phyloP scores from a whole-genome alignment of 2,113 vertebrate genomes.

The Malaclemys terrapin region DNA sequence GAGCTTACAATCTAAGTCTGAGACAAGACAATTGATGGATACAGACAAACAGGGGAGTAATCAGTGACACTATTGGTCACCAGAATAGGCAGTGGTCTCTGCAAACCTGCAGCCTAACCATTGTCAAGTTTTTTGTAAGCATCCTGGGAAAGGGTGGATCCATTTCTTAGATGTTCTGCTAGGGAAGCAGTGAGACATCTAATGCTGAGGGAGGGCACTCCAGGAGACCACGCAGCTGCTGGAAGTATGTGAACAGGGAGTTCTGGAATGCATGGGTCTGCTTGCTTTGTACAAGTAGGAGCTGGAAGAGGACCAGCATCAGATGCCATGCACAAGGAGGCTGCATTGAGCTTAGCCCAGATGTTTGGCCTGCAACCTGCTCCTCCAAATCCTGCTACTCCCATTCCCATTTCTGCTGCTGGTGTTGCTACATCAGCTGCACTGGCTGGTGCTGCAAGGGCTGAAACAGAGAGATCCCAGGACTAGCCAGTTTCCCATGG shows the following conservation, averaged over 20 bases:
- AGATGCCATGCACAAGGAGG: background rate
- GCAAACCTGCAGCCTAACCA: background rate
- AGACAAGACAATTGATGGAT: too few relatives aligned
- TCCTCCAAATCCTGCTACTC: conserved; percentile 31
- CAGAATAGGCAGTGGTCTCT: background rate
- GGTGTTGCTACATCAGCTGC: conserved; percentile 12
- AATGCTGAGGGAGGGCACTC: background rate
- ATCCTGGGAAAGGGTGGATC: background rate
- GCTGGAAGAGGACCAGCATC: conserved; percentile 11
- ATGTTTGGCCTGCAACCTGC: conserved; percentile 49
- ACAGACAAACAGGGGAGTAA: background rate
- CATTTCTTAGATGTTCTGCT: background rate
- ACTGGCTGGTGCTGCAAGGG: background rate
- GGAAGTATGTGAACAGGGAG: background rate
- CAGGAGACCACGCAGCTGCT: background rate
- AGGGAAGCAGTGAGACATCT: background rate
- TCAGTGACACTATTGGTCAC: background rate
- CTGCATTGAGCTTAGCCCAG: conserved; percentile 32
- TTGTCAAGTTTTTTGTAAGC: background rate
- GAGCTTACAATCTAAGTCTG: too few relatives aligned
- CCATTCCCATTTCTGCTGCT: conserved; percentile 1
- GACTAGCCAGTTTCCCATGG: background rate
- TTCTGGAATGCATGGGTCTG: background rate
- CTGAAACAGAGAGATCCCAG: conserved; percentile 1
- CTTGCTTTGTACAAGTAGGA: background rate